Evolutionary conservation across 2,797 vertebrate genomes (phyloP), one percentile per base, ranked within the genome.

Genomic region (Ispidina lecontei): DNA sequence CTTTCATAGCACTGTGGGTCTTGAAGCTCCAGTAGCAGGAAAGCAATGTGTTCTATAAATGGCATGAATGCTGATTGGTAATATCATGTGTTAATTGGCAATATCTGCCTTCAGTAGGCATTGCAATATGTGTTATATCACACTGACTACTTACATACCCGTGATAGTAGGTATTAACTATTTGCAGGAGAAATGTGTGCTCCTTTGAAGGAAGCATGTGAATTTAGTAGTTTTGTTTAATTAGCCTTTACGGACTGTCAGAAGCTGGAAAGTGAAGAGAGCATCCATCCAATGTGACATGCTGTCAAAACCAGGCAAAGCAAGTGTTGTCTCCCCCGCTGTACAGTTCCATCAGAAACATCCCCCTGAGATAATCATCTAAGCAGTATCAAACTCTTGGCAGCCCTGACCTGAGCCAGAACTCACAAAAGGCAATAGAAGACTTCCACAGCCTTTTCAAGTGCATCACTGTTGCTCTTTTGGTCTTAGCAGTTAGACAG

Each of bases 11-110:
- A 1, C 68, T 92, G 62, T 62, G 81, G 55, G 46, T 95, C 94
- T 92, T 82, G 91, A 90, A 93, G 82, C 83, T 84, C 85, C 87
- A 90, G 87, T 49, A 92, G 78, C 75, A 85, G 91, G 69, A 77
- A 93, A 81, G 68, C 52, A 79, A 70, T 3, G 2, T 81, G 75
- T 95, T 96, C 95, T 97, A 95, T 96, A 96, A 96, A 96, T 95
- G 92, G 95, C 92, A 95, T 3, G 5, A 93, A 87, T 0, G 1
- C 81, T 94, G 96, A 96, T 82, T 93, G 96, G 93, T 95, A 91
- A 87, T 95, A 95, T 69, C 89, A 96, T 91, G 94, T 94, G 94
- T 97, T 97, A 96, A 97, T 97, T 97, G 93, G 95, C 89, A 96
- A 96, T 97, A 97, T 96, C 92, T 96, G 94, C 91, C 80, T 95